phyloP scores from a whole-genome alignment of 2,888 invertebrate species.

The Eupsilia transversa region DNA sequence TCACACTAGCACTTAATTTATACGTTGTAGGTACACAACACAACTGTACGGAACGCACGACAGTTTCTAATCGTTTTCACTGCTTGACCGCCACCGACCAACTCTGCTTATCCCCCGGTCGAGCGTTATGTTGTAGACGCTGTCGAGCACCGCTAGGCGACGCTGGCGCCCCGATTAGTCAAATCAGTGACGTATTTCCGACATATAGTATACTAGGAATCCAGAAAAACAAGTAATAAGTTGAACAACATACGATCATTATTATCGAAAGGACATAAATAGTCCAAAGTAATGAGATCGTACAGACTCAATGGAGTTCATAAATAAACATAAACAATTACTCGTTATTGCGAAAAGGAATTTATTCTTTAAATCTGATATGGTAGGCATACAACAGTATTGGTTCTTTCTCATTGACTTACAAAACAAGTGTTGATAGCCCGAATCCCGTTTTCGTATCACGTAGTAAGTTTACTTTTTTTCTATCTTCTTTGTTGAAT shows the following conservation, averaged over 20 bases:
- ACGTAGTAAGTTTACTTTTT: conserved; percentile 87
- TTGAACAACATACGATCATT: conserved; percentile 43
- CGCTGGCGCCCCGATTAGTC: too few relatives aligned
- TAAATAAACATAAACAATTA: conserved; percentile 66
- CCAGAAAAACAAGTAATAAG: conserved; percentile 20
- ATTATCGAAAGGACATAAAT: conserved; percentile 57
- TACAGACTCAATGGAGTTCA: conserved; percentile 49
- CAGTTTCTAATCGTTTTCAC: too few relatives aligned
- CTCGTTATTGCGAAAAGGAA: conserved; percentile 62
- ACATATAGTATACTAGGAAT: background rate
- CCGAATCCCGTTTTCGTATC: conserved; percentile 80
- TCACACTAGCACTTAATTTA: too few relatives aligned
- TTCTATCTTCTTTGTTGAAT: conserved; percentile 87
- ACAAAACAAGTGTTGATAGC: conserved; percentile 84
- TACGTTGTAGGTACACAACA: too few relatives aligned
- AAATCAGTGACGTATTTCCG: too few relatives aligned
- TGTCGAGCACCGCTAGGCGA: too few relatives aligned
- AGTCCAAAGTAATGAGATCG: conserved; percentile 51
- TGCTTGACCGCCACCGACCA: too few relatives aligned
- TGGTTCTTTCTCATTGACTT: conserved; percentile 80
- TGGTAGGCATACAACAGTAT: conserved; percentile 62
- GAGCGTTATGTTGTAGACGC: too few relatives aligned
- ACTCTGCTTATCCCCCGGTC: too few relatives aligned
- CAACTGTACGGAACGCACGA: too few relatives aligned
- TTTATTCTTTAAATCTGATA: conserved; percentile 63